Evolutionary conservation across 2,888 invertebrate genomes (phyloP).

Genomic region (Aspidapion aeneum): DNA sequence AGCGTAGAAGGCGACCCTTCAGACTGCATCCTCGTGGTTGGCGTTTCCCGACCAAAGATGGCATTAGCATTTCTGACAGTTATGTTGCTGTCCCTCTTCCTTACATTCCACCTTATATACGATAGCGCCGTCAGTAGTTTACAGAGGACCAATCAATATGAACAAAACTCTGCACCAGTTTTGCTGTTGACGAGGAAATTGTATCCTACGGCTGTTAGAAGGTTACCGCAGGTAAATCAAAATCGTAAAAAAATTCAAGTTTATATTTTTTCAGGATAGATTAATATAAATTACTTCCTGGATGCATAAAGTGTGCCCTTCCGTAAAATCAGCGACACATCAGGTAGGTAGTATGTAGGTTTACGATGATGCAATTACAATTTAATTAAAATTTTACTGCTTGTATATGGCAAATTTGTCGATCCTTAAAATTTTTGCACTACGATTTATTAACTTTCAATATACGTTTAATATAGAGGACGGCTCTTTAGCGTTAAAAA

Average conservation of each 20-base stretch:
- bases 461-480: no score
- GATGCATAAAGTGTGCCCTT: no score
- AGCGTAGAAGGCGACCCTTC: constrained; percentile 80
- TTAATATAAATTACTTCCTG: neutral
- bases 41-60: constrained; percentile 80
- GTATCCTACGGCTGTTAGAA: constrained; percentile 60
- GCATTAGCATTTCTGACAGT: constrained; percentile 77
- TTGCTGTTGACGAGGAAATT: constrained; percentile 43
- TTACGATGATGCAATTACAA: no score
- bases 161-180: constrained; percentile 37
- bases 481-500: no score
- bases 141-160: constrained; percentile 51
- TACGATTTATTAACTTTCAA: no score
- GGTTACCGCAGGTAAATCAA: constrained; percentile 57
- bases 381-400: no score
- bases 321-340: no score
- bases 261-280: neutral
- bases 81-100: constrained; percentile 75
- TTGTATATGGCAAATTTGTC: no score
- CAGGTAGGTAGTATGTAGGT: no score
- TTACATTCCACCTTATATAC: constrained; percentile 81
- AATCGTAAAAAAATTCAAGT: neutral
- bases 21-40: constrained; percentile 81
- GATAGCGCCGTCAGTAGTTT: constrained; percentile 81
- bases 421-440: no score